A percentile compares a stretch with the other conserved stretches of the same genome.
These are phyloP conservation scores for Adelosebastes latens DNA, from an alignment of 2,797 vertebrate genomes.

Conservation along the genomic window DNA sequence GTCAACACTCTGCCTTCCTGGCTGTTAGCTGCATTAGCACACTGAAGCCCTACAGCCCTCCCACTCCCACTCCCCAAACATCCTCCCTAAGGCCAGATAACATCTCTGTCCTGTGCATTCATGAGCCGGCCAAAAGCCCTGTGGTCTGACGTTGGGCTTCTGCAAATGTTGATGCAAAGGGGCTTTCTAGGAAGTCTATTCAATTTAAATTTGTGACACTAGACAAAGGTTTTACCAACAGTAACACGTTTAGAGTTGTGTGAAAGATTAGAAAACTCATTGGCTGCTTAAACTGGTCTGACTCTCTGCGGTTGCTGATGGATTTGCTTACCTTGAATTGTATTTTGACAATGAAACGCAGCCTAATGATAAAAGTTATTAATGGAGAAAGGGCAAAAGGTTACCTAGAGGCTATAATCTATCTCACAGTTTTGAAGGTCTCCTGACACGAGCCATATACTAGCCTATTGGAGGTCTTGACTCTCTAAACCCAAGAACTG, in stretches of 20 bases:
- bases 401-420: slow-evolving; percentile 1
- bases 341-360: slow-evolving; percentile 23
- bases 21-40: slow-evolving; percentile 86
- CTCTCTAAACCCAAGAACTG: slow-evolving; percentile 32
- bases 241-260: slow-evolving; percentile 8
- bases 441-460: slow-evolving; percentile 14
- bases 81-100: slow-evolving; percentile 79
- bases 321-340: slow-evolving; percentile 24
- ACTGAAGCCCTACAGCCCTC: slow-evolving; percentile 79
- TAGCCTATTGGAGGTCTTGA: slow-evolving; percentile 25
- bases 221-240: slow-evolving; percentile 17
- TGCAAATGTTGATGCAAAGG: slow-evolving; percentile 37
- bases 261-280: slow-evolving; percentile 1
- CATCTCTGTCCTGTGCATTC: slow-evolving; percentile 78
- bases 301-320: slow-evolving; percentile 11
- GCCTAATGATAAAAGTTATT: slow-evolving; percentile 18
- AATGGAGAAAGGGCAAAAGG: slow-evolving; percentile 12
- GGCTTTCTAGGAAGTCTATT: slow-evolving; percentile 62
- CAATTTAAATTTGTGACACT: slow-evolving; percentile 28
- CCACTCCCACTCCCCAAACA: slow-evolving; percentile 79
- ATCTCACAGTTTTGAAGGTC: slow-evolving; percentile 16
- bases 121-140: slow-evolving; percentile 54
- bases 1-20: slow-evolving; percentile 91
- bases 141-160: slow-evolving; percentile 28
- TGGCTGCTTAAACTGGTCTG: not conserved